Percentiles rank a stretch among this genome's conserved stretches.
Conservation (phyloP, 2,113 vertebrate species). For the Cyanistes caeruleus region DNA sequence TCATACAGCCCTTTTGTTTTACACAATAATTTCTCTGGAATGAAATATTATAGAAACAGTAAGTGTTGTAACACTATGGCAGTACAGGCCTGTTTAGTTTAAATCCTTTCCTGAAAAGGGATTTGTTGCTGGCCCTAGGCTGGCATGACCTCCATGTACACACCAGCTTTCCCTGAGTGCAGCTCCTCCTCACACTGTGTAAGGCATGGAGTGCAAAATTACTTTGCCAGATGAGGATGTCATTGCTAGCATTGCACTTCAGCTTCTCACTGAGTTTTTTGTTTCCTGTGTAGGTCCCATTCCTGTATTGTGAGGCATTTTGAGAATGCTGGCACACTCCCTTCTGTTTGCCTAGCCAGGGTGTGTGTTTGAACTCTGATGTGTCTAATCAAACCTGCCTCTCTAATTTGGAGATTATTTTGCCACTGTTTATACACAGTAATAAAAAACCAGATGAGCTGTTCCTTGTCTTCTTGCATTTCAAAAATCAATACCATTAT, state of each 20-base stretch:
- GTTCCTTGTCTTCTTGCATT: background rate
- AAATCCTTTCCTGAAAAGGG: background rate
- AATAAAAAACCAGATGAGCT: background rate
- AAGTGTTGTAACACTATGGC: background rate
- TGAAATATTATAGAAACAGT: background rate
- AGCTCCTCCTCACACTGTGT: background rate
- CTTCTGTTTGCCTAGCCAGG: background rate
- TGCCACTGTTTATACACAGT: background rate
- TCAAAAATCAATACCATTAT: background rate
- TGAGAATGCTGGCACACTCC: background rate
- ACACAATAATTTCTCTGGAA: background rate
- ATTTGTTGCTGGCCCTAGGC: background rate
- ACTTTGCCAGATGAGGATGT: background rate
- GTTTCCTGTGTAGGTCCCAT: background rate
- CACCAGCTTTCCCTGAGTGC: background rate
- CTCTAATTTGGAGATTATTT: slow-evolving; percentile 1
- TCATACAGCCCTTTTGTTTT: slow-evolving; percentile 28
- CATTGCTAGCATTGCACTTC: background rate
- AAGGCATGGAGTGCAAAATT: background rate
- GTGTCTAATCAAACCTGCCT: background rate
- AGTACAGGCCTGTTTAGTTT: background rate
- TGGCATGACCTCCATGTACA: background rate
- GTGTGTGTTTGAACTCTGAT: background rate
- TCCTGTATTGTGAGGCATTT: background rate
- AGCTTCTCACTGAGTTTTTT: background rate